phyloP scores from a whole-genome alignment of 1,140 invertebrate genomes.

The Steinernema feltiae region DNA sequence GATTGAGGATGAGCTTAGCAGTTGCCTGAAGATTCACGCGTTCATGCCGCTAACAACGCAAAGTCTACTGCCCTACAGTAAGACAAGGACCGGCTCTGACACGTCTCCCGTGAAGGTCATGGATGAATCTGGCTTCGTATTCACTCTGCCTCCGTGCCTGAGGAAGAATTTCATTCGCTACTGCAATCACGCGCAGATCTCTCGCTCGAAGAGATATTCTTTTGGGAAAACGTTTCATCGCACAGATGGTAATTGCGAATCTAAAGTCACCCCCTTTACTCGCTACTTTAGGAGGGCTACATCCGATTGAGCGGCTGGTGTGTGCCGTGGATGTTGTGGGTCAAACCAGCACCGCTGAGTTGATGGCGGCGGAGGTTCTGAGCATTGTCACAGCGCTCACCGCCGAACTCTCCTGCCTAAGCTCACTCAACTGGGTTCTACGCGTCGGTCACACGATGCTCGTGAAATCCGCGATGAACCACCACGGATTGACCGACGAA shows the following conservation, averaged over 20 bases:
- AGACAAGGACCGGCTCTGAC: not conserved
- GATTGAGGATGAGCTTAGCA: conserved; percentile 13
- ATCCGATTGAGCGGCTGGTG: not conserved
- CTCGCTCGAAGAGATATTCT: not conserved
- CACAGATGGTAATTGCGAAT: not conserved
- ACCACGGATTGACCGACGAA: not conserved
- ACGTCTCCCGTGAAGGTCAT: not conserved
- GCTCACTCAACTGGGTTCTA: not conserved
- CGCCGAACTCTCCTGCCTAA: not conserved
- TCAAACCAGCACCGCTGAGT: not conserved
- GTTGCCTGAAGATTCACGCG: conserved; percentile 7
- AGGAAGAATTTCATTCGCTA: not conserved
- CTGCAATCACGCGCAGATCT: not conserved
- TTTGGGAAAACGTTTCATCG: not conserved
- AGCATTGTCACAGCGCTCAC: not conserved
- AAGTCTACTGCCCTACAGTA: conserved; percentile 10
- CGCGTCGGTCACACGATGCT: not conserved
- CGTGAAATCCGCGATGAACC: not conserved
- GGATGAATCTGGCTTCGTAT: not conserved
- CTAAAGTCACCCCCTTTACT: not conserved
- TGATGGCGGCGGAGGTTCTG: not conserved
- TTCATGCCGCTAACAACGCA: conserved; percentile 24
- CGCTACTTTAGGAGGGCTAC: not conserved
- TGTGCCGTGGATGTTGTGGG: not conserved
- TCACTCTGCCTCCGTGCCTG: not conserved